A percentile compares a stretch with the other conserved stretches of the same genome.
phyloP scores from a whole-genome alignment of 1,140 invertebrate species.

The Penaeus indicus region DNA sequence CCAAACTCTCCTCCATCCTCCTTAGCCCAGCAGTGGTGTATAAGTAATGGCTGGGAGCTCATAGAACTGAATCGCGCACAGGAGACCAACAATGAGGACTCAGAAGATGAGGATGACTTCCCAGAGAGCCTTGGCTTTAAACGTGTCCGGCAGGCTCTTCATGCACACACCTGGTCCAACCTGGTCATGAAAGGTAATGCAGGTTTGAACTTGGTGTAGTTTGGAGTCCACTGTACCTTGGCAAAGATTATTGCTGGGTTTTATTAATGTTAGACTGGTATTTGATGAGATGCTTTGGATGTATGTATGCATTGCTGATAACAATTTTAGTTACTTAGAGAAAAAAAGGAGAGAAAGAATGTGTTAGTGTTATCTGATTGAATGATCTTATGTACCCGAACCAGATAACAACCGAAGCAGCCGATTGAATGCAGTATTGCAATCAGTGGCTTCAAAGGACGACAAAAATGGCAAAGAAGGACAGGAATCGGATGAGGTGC shows the following conservation, averaged over 20 bases:
- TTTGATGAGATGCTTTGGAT: too few species aligned
- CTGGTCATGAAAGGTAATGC: constrained; percentile 78
- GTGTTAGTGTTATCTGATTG: too few species aligned
- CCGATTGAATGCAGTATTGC: constrained; percentile 52
- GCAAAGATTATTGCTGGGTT: too few species aligned
- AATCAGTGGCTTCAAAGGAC: constrained; percentile 34
- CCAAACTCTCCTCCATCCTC: not conserved
- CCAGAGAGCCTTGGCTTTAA: constrained; percentile 78
- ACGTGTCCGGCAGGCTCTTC: constrained; percentile 81
- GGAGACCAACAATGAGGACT: constrained; percentile 67
- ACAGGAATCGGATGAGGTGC: constrained; percentile 21
- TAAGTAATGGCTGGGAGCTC: constrained; percentile 79
- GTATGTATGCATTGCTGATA: too few species aligned
- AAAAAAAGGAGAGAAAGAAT: too few species aligned
- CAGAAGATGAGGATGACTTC: constrained; percentile 76
- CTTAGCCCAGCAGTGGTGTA: constrained; percentile 77
- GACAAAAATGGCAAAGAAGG: not conserved
- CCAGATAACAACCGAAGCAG: constrained; percentile 22
- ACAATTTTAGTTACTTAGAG: too few species aligned
- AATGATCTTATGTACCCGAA: constrained; percentile 17
- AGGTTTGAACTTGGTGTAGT: not conserved
- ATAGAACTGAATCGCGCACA: constrained; percentile 77
- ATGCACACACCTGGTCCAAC: constrained; percentile 85
- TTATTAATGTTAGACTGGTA: too few species aligned
- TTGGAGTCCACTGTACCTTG: constrained; percentile 32